These are phyloP conservation scores for Chrysomallon squamiferum DNA, from an alignment of 1,140 invertebrate species.

Conservation along the genomic window DNA sequence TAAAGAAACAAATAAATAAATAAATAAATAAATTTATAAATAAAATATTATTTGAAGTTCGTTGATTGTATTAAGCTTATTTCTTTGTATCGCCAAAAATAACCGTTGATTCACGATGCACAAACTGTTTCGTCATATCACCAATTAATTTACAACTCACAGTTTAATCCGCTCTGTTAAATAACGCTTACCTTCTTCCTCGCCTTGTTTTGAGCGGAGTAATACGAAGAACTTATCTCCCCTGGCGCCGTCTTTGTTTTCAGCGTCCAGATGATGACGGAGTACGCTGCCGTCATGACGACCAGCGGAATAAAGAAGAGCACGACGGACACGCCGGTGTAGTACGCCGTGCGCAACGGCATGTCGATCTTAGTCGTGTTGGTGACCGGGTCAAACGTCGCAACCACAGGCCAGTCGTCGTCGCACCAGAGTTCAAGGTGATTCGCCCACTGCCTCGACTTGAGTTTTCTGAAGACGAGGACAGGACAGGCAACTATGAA, in stretches of 20 bases:
- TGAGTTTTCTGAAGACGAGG: conserved; percentile 43
- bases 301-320: conserved; percentile 65
- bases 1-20: no score
- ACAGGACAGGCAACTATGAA: conserved; percentile 59
- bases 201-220: conserved; percentile 37
- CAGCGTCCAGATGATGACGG: conserved; percentile 61
- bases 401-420: conserved; percentile 44
- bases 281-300: conserved; percentile 65
- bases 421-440: conserved; percentile 57
- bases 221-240: conserved; percentile 36
- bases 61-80: no score
- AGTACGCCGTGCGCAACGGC: conserved; percentile 53
- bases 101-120: no score
- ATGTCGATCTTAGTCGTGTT: conserved; percentile 26
- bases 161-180: no score
- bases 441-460: conserved; percentile 45
- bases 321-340: conserved; percentile 60
- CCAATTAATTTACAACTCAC: no score
- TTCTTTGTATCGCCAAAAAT: no score
- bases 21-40: no score
- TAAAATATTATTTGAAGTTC: no score
- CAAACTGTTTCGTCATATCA: no score
- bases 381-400: conserved; percentile 9
- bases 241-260: conserved; percentile 38
- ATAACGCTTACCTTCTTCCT: conserved; percentile 35